Percentiles rank a stretch among this genome's conserved stretches.
phyloP scores from a whole-genome alignment of 2,113 vertebrate genomes.

The Perca fluviatilis region DNA sequence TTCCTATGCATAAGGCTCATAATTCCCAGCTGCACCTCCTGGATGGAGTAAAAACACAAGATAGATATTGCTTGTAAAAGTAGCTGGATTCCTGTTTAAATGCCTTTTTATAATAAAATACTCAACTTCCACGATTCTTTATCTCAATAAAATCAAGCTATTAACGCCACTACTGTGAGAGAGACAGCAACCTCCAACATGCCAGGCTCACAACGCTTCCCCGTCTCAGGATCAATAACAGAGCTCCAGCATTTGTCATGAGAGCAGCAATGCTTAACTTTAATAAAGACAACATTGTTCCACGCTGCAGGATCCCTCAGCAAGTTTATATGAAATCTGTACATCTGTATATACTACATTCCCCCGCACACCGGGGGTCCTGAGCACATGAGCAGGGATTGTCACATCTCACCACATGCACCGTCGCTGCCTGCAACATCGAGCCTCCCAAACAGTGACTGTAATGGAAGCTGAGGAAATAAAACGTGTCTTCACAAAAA shows the following conservation, averaged over 20 bases:
- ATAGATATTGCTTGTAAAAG: conserved; percentile 22
- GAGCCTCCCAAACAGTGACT: conserved; percentile 45
- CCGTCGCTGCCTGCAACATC: conserved; percentile 43
- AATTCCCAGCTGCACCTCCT: not conserved
- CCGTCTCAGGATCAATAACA: conserved; percentile 35
- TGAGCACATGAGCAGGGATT: conserved; percentile 41
- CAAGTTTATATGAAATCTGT: conserved; percentile 58
- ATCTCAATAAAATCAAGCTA: conserved; percentile 49
- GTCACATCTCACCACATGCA: conserved; percentile 70
- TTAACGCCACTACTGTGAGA: conserved; percentile 23
- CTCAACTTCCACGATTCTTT: conserved; percentile 22
- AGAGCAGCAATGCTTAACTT: conserved; percentile 68
- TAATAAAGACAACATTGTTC: conserved; percentile 76
- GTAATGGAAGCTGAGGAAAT: conserved; percentile 52
- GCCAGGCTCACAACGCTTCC: conserved; percentile 21
- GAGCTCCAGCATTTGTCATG: conserved; percentile 53
- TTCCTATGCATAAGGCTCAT: not conserved
- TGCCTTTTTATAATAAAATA: conserved; percentile 35
- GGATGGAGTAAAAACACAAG: conserved; percentile 1
- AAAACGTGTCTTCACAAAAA: conserved; percentile 29
- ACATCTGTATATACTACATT: conserved; percentile 65
- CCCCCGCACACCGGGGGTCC: conserved; percentile 51
- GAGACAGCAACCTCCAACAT: conserved; percentile 15
- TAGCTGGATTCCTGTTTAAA: conserved; percentile 24
- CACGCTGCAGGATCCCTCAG: conserved; percentile 63